phyloP scores from a whole-genome alignment of 2,797 vertebrate species.

The Cyclura pinguis region DNA sequence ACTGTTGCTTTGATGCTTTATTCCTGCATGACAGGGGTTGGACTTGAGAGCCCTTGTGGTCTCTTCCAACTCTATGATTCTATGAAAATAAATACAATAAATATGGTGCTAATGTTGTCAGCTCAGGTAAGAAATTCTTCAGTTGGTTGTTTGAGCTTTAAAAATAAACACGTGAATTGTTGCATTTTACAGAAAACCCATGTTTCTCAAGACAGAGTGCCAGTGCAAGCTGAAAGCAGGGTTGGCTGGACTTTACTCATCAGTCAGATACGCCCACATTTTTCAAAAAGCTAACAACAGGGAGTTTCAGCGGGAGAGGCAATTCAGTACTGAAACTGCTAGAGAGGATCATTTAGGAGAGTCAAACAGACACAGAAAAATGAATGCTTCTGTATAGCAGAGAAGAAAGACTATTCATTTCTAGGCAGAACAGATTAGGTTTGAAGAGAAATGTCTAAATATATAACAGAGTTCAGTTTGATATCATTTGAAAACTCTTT shows the following conservation, averaged over 20 bases:
- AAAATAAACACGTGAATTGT: not conserved
- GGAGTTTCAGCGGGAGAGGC: not conserved
- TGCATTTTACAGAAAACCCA: not conserved
- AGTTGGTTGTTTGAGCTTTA: not conserved
- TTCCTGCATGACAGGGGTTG: no score
- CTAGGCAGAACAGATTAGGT: not conserved
- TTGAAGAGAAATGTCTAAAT: not conserved
- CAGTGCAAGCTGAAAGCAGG: not conserved
- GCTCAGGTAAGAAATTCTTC: not conserved
- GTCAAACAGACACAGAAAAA: not conserved
- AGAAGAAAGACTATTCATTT: not conserved
- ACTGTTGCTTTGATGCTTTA: no score
- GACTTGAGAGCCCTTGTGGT: no score
- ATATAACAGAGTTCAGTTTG: not conserved
- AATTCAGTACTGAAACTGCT: not conserved
- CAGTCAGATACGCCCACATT: slow-evolving; percentile 9
- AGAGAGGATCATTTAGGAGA: not conserved
- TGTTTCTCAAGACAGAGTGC: not conserved
- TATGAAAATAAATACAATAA: no score
- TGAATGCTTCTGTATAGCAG: not conserved
- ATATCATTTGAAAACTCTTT: not conserved
- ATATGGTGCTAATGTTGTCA: not conserved
- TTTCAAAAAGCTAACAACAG: slow-evolving; percentile 4
- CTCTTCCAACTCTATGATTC: no score
- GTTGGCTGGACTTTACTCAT: slow-evolving; percentile 9